Evolutionary conservation across 2,797 vertebrate species (phyloP), one percentile per base, ranked within the genome.

Genomic region (Oreochromis mossambicus): DNA sequence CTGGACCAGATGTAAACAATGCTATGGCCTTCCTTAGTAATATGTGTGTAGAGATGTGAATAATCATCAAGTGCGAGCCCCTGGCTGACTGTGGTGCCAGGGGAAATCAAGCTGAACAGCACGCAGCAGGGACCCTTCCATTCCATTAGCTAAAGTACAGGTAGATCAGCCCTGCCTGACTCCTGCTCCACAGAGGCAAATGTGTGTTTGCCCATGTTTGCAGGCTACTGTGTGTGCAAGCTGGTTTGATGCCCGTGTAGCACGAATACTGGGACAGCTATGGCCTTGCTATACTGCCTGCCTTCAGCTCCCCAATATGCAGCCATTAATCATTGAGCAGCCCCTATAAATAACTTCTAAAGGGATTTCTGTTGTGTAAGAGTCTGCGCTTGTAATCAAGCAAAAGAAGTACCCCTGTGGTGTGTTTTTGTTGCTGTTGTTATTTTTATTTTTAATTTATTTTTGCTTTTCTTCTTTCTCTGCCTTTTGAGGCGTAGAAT

Each of bases 101-200:
- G 91, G 83, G 89, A 93, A 91, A 90, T 92, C 86, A 85, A 76
- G 89, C 89, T 87, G 85, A 94, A 91, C 80, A 56, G 63, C 83
- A 73, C 81, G 70, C 91, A 91, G 90, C 84, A 80, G 90, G 89
- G 86, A 76, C 46, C 56, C 86, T 93, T 93, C 88, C 79, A 80
- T 91, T 86, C 87, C 88, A 92, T 93, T 93, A 93, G 92, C 86
- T 91, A 85, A 91, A 92, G 86, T 85, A 89, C 88, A 89, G 91
- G 88, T 90, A 75, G 86, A 82, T 90, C 84, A 82, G 88, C 58
- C 63, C 61, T 6, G 50, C 61, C 56, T 78, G 88, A 82, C 86
- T 92, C 83, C 82, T 79, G 61, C 61, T 85, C 79, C 52, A 70
- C 21, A 82, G 63, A 85, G 43, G 68, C n/a, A 80, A 86, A 85